A percentile compares a stretch with the other conserved stretches of the same genome.
phyloP scores from a whole-genome alignment of 2,888 invertebrate genomes.

The Furcula furcula region DNA sequence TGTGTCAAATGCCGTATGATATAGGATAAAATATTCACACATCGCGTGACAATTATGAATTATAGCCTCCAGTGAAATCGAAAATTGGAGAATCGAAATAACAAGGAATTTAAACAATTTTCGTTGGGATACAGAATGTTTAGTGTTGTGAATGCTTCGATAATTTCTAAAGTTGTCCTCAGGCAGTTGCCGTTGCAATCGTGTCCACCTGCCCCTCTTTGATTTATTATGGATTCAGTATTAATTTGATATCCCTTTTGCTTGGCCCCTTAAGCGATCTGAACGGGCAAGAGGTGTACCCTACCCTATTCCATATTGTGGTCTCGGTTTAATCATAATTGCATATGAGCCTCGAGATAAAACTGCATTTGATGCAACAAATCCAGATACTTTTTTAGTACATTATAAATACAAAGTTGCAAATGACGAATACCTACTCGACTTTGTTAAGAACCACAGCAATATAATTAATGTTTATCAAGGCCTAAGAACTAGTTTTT shows the following conservation, averaged over 20 bases:
- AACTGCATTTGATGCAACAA: slow-evolving; percentile 61
- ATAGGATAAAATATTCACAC: slow-evolving; percentile 21
- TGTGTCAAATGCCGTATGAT: slow-evolving; percentile 19
- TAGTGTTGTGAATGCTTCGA: slow-evolving; percentile 36
- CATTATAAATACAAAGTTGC: slow-evolving; percentile 5
- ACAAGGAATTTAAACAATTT: slow-evolving; percentile 53
- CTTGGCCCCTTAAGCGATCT: slow-evolving; percentile 76
- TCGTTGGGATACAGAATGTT: no score
- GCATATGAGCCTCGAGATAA: slow-evolving; percentile 72
- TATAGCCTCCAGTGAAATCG: slow-evolving; percentile 32
- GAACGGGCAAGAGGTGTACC: slow-evolving; percentile 63
- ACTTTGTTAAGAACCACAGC: no score
- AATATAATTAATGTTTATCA: slow-evolving; percentile 11
- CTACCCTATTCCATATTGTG: slow-evolving; percentile 75
- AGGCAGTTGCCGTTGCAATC: slow-evolving; percentile 72
- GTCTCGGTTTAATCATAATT: slow-evolving; percentile 76
- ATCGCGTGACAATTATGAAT: slow-evolving; percentile 48
- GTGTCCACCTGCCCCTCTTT: slow-evolving; percentile 76
- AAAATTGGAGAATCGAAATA: slow-evolving; percentile 45
- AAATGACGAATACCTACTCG: background rate
- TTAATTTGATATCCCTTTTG: slow-evolving; percentile 82
- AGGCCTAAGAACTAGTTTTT: slow-evolving; percentile 54
- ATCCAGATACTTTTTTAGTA: slow-evolving; percentile 34
- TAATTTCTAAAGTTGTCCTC: slow-evolving; percentile 73
- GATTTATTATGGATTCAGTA: slow-evolving; percentile 82